Base-by-base conservation (phyloP, 2,113 vertebrate genomes). In the Polyodon spathula region DNA sequence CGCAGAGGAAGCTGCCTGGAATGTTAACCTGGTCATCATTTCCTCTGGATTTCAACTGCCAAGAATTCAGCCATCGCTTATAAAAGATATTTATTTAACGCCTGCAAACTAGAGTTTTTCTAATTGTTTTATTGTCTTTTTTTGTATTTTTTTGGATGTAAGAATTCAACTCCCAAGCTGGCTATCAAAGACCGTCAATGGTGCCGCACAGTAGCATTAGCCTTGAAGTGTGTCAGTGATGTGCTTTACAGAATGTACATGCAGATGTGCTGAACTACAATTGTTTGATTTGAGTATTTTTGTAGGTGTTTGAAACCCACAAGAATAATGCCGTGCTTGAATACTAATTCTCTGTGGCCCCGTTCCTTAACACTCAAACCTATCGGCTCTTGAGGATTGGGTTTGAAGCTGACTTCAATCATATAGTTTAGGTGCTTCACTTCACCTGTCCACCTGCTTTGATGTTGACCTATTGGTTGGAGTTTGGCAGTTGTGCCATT, bases 11-110 rank as follows among this genome's bases (percentile, higher is more conserved):
- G 73, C 27, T 3, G 37, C 60, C 56, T 84, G 66, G 82, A 87
- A 85, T 87, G 79, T 83, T 67, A 68, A 50, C 66, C 56, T 70
- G 71, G 54, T 68, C 76, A 67, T 69, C 40, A 62, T 56, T 74
- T 81, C 69, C 66, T 67, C 70, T 63, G 80, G 74, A 76, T 78
- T 65, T 56, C 62, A 37, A 60, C 10, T 15, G 79, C 82, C 79
- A 87, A 78, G 82, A 85, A 85, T 82, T 71, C 1, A 51, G 58
- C 71, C 63, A 85, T 88, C 87, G 85, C 86, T 80, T 62, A 16
- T 66, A 68, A 65, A 76, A 77, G 63, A 66, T 16, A 53, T 72
- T 78, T 84, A 81, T 80, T 76, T 60, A 83, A 76, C 85, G 87
- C 76, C 81, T 87, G 83, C 74, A 68, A 73, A 78, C 75, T 82